Evolutionary conservation across 2,113 vertebrate genomes (phyloP), one percentile per base, ranked within the genome.

Genomic region (Calyptomena viridis): DNA sequence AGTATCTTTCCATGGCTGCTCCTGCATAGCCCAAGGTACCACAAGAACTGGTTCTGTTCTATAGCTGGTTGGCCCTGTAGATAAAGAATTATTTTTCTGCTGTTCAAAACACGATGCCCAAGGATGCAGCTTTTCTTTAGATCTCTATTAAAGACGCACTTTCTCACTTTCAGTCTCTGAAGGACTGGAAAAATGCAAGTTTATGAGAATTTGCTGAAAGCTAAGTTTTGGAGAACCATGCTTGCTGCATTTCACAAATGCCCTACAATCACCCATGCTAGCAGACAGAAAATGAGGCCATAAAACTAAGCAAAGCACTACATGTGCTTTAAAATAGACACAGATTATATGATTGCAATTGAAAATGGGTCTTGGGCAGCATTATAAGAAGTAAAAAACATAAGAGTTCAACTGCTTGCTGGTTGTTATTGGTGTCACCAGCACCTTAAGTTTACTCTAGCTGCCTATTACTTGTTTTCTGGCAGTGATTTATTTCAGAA

Each of bases 61-160:
- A 0, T 8, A 76, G 49, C 20, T 4, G 2, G 7, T 3, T 46
- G 25, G 28, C 25, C 27, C 46, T 16, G 1, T 1, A n/a, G 31
- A n/a, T 60, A 8, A 37, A 23, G 39, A 33, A 31, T 21, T 33
- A 17, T 16, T 42, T 13, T 74, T 23, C 40, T 60, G 35, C 60
- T 39, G 16, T 30, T 47, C 35, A 22, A 82, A 82, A 73, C 19
- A 35, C 2, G 5, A 20, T 0, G 2, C 23, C 46, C 44, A 71
- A 55, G 42, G 35, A 80, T 8, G 4, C 5, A 10, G 22, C 27
- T 80, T 78, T 46, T 42, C 28, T 55, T 68, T 18, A 72, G 20
- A 14, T 11, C 28, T 19, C 67, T 39, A 4, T 52, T n/a, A n/a
- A 79, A 76, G 25, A 47, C 64, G 20, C 14, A 31, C 31, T 40